A percentile compares a stretch with the other conserved stretches of the same genome.
These are phyloP conservation scores for Dunckerocampus dactyliophorus DNA, from an alignment of 2,113 vertebrate species.

Conservation along the genomic window DNA sequence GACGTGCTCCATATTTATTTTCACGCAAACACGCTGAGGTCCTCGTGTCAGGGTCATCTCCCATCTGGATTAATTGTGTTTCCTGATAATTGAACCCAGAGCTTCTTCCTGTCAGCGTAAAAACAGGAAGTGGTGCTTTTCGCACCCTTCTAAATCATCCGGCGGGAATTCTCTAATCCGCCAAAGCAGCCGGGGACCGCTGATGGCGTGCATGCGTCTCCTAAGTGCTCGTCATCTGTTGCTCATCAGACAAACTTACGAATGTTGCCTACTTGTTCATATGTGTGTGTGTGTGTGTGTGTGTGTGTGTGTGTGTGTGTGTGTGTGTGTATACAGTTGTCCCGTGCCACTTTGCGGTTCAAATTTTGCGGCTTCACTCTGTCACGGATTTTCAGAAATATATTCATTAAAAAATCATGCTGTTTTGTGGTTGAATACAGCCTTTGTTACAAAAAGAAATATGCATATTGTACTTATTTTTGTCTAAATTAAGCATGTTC, in stretches of 20 bases:
- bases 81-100: constrained; percentile 42
- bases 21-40: background rate
- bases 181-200: constrained; percentile 25
- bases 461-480: no score
- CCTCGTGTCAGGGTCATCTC: constrained; percentile 14
- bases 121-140: constrained; percentile 36
- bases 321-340: no score
- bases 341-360: no score
- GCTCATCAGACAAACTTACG: constrained; percentile 20
- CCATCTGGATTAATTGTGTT: constrained; percentile 30
- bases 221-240: constrained; percentile 43
- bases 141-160: constrained; percentile 36
- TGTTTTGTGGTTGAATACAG: no score
- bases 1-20: background rate
- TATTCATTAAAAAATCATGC: no score
- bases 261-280: constrained; percentile 27
- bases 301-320: no score
- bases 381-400: no score
- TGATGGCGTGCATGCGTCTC: constrained; percentile 38
- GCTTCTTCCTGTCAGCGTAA: constrained; percentile 13
- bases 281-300: background rate
- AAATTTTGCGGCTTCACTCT: no score
- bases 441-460: no score
- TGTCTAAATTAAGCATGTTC: no score
- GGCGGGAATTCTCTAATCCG: constrained; percentile 50